Conservation (phyloP, 1,140 invertebrate genomes). For the Diorhabda elongata region DNA sequence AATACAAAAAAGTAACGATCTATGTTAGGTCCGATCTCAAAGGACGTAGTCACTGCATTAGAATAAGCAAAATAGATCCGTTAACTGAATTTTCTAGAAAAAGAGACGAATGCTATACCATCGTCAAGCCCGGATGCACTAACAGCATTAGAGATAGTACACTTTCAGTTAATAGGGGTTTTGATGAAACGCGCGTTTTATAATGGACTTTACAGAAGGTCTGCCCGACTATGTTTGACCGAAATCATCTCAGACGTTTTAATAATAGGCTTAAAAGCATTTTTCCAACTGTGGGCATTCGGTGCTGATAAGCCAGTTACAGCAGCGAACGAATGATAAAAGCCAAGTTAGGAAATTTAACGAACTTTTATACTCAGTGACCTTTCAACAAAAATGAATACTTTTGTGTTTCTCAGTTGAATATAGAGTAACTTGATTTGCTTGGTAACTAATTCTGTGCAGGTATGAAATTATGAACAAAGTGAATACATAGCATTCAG, state of each 20-base stretch:
- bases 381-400: no score
- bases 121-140: slow-evolving; percentile 31
- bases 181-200: slow-evolving; percentile 38
- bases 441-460: no score
- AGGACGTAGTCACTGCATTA: background rate
- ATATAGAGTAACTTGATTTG: no score
- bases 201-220: slow-evolving; percentile 45
- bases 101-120: slow-evolving; percentile 32
- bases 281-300: background rate
- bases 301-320: background rate
- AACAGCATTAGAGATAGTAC: slow-evolving; percentile 45
- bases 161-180: slow-evolving; percentile 45
- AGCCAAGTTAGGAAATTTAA: background rate
- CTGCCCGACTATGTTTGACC: background rate
- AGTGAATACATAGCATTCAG: no score
- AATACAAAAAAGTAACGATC: no score
- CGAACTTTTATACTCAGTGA: no score
- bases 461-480: no score
- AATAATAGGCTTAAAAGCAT: background rate
- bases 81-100: slow-evolving; percentile 41
- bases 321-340: background rate
- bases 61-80: slow-evolving; percentile 31
- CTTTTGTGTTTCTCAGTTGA: no score
- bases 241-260: slow-evolving; percentile 2
- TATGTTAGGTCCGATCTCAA: background rate